Conservation (phyloP, 2,888 invertebrate species). For the Drosophila ezoana region DNA sequence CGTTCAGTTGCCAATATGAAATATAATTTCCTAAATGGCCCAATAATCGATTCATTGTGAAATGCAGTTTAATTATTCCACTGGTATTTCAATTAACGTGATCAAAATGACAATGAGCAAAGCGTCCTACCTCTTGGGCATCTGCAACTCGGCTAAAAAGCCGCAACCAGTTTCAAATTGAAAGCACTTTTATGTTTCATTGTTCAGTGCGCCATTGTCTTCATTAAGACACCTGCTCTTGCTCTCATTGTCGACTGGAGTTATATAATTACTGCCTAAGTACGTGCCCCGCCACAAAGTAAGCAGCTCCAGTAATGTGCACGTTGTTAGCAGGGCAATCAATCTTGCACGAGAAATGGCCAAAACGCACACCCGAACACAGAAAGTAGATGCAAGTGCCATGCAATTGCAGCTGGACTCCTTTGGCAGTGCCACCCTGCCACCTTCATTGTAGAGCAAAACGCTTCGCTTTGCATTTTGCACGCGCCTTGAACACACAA, state of each 20-base stretch:
- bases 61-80: conserved; percentile 15
- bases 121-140: not conserved
- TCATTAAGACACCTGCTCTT: conserved; percentile 27
- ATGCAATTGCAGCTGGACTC: conserved; percentile 28
- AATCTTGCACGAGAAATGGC: conserved; percentile 51
- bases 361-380: conserved; percentile 23
- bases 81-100: conserved; percentile 8
- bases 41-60: conserved; percentile 13
- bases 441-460: conserved; percentile 7
- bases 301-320: conserved; percentile 13
- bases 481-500: conserved; percentile 62
- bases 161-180: conserved; percentile 31
- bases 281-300: conserved; percentile 24
- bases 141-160: conserved; percentile 16
- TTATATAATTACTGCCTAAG: conserved; percentile 34
- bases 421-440: conserved; percentile 4
- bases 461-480: conserved; percentile 46
- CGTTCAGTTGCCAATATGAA: conserved; percentile 7
- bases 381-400: conserved; percentile 17
- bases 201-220: conserved; percentile 31
- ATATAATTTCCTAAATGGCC: conserved; percentile 4
- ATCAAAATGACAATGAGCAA: conserved; percentile 7
- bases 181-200: conserved; percentile 24
- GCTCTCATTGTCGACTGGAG: conserved; percentile 4
- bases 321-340: conserved; percentile 55